Conservation (phyloP, 92 coral and sea anemone species). For the Ricordea florida region DNA sequence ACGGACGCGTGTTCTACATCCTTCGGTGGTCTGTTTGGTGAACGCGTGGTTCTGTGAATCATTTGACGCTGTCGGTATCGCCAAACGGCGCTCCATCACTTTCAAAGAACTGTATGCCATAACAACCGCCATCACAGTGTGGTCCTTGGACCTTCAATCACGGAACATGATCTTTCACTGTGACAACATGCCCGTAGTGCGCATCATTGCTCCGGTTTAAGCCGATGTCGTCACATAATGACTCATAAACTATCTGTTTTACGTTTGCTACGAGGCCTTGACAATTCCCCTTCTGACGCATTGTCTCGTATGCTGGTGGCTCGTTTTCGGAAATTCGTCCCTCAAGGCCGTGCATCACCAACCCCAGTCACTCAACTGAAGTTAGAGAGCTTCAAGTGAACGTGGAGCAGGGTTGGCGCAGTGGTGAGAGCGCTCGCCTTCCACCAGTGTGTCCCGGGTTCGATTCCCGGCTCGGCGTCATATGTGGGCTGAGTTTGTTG, state of each 20-base stretch:
- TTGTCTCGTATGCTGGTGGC: constrained; percentile 59
- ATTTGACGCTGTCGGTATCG: neutral
- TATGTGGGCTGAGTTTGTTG: neutral
- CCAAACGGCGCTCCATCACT: constrained; percentile 24
- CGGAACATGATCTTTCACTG: constrained; percentile 38
- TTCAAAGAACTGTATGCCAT: constrained; percentile 49
- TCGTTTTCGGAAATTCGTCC: constrained; percentile 34
- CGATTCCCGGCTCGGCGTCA: neutral
- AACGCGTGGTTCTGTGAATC: neutral
- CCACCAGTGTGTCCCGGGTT: neutral
- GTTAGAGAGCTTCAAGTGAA: neutral
- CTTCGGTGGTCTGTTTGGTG: constrained; percentile 26
- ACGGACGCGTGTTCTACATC: constrained; percentile 28
- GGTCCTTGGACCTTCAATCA: neutral
- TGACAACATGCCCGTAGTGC: constrained; percentile 44
- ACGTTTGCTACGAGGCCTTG: constrained; percentile 14
- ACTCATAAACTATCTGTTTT: constrained; percentile 42
- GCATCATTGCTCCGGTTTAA: constrained; percentile 32
- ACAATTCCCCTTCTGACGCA: constrained; percentile 41
- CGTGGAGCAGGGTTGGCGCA: too few species aligned
- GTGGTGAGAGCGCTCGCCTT: too few species aligned
- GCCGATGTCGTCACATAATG: constrained; percentile 40
- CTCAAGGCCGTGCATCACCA: neutral
- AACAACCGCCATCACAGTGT: constrained; percentile 17
- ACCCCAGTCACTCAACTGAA: constrained; percentile 7